Evolutionary conservation across 1,140 invertebrate genomes (phyloP).

Genomic region (Zeugodacus cucurbitae): DNA sequence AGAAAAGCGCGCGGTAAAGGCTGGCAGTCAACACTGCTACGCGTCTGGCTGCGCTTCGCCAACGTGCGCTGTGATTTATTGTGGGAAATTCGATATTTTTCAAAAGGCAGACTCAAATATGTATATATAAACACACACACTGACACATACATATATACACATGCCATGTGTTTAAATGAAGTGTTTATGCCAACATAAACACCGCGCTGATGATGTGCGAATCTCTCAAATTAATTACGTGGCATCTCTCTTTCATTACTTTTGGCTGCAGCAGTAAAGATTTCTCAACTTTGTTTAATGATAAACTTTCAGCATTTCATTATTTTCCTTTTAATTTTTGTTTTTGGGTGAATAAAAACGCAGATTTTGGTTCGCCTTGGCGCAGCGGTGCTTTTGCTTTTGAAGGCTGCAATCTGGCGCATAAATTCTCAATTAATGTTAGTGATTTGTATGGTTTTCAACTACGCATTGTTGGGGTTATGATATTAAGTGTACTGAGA

Average conservation of each 20-base stretch:
- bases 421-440: not conserved
- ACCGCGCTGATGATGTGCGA: constrained; percentile 23
- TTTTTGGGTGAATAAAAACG: not conserved
- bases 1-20: not conserved
- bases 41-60: not conserved
- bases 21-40: not conserved
- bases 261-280: not conserved
- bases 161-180: not conserved
- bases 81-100: constrained; percentile 34
- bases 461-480: no score
- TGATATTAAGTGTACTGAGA: no score
- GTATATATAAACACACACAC: not conserved
- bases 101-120: not conserved
- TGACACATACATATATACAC: not conserved
- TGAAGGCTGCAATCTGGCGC: not conserved
- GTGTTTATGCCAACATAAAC: constrained; percentile 35
- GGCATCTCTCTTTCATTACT: not conserved
- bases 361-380: not conserved
- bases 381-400: not conserved
- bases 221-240: constrained; percentile 35
- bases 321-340: not conserved
- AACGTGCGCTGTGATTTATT: constrained; percentile 27
- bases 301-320: constrained; percentile 22
- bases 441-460: not conserved
- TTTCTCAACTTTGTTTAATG: not conserved